These are phyloP conservation scores for Platycheirus albimanus DNA, from an alignment of 2,888 invertebrate genomes.

Conservation along the genomic window DNA sequence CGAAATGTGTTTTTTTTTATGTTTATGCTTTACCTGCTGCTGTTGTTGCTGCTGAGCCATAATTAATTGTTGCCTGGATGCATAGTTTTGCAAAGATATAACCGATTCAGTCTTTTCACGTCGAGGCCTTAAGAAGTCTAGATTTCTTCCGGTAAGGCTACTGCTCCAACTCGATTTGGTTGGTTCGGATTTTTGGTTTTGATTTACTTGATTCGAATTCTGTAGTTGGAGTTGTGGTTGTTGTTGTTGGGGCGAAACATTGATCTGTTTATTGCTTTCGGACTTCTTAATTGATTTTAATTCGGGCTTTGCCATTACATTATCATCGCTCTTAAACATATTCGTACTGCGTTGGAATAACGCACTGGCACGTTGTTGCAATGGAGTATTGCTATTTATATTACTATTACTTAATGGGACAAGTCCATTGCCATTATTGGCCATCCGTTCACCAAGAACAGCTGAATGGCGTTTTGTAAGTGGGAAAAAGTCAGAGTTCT, in stretches of 20 bases:
- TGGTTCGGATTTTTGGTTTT: slow-evolving; percentile 70
- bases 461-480: slow-evolving; percentile 91
- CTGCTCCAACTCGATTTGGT: slow-evolving; percentile 80
- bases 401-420: slow-evolving; percentile 64
- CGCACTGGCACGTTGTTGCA: slow-evolving; percentile 87
- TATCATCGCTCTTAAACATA: slow-evolving; percentile 78
- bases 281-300: slow-evolving; percentile 88
- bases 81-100: slow-evolving; percentile 88
- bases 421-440: slow-evolving; percentile 69
- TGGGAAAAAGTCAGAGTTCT: slow-evolving; percentile 93
- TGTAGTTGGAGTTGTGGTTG: too few species aligned
- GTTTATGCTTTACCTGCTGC: slow-evolving; percentile 80
- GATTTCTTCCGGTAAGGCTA: slow-evolving; percentile 80
- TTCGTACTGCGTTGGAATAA: slow-evolving; percentile 87
- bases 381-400: slow-evolving; percentile 79
- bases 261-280: slow-evolving; percentile 78
- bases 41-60: slow-evolving; percentile 78
- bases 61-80: slow-evolving; percentile 83
- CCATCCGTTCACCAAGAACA: slow-evolving; percentile 83
- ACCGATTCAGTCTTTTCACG: slow-evolving; percentile 95
- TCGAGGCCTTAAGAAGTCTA: slow-evolving; percentile 86
- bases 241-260: slow-evolving; percentile 52
- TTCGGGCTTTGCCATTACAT: slow-evolving; percentile 85
- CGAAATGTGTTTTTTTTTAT: slow-evolving; percentile 72
- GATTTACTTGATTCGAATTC: slow-evolving; percentile 52